Evolutionary conservation across 2,797 vertebrate species (phyloP).

Genomic region (Sebastes glaucus): DNA sequence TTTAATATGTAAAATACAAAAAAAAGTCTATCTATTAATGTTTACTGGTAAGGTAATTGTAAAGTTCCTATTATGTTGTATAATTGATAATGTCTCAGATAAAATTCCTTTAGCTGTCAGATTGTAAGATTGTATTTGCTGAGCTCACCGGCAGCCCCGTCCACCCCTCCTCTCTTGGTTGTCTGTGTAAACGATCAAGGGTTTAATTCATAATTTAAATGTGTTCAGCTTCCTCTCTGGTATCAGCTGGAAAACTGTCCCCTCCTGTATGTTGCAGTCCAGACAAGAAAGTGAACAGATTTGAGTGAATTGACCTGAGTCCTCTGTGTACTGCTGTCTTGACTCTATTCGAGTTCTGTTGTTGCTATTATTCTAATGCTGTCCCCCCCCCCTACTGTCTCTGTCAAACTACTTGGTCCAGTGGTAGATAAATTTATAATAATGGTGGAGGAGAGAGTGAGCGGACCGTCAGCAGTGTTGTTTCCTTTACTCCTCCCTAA

Average conservation of each 20-base stretch:
- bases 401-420: slow-evolving; percentile 70
- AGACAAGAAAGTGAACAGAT: slow-evolving; percentile 32
- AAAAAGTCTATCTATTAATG: slow-evolving; percentile 86
- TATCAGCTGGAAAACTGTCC: slow-evolving; percentile 3
- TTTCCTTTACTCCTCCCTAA: slow-evolving; percentile 61
- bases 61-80: slow-evolving; percentile 82
- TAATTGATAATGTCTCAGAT: slow-evolving; percentile 65
- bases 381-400: slow-evolving; percentile 45
- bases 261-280: slow-evolving; percentile 3
- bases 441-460: slow-evolving; percentile 54
- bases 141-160: slow-evolving; percentile 58
- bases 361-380: slow-evolving; percentile 70
- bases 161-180: slow-evolving; percentile 43
- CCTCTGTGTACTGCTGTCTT: slow-evolving; percentile 56
- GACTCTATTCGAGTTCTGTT: slow-evolving; percentile 71
- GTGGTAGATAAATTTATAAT: slow-evolving; percentile 67
- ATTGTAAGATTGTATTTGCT: slow-evolving; percentile 79
- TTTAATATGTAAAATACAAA: slow-evolving; percentile 85
- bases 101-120: slow-evolving; percentile 72
- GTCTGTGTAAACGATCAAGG: slow-evolving; percentile 55
- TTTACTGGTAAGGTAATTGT: slow-evolving; percentile 82
- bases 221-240: slow-evolving; percentile 17
- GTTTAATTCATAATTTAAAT: slow-evolving; percentile 31
- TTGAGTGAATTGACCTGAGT: slow-evolving; percentile 38
- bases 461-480: slow-evolving; percentile 53